Conservation (phyloP, 2,888 invertebrate genomes). For the Prenolepis imparis region DNA sequence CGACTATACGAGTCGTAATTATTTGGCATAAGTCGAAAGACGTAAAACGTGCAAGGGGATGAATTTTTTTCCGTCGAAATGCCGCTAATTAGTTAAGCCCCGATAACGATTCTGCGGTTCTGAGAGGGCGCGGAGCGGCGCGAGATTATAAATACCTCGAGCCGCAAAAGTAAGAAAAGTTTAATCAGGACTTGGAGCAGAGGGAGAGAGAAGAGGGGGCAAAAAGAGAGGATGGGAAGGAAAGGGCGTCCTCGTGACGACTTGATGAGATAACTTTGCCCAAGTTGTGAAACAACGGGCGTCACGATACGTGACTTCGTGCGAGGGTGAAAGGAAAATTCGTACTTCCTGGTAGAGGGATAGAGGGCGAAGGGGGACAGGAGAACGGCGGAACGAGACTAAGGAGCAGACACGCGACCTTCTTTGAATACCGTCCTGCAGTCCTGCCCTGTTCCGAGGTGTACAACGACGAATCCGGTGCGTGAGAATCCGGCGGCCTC, state of each 20-base stretch:
- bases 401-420: conserved; percentile 73
- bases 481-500: conserved; percentile 51
- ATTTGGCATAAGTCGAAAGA: neutral
- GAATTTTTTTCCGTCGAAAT: conserved; percentile 13
- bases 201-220: conserved; percentile 9
- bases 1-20: neutral
- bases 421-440: conserved; percentile 49
- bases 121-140: conserved; percentile 27
- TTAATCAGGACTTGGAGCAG: conserved; percentile 69
- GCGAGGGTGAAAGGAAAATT: conserved; percentile 73
- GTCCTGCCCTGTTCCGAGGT: conserved; percentile 66
- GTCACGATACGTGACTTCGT: conserved; percentile 76
- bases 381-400: conserved; percentile 49
- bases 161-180: conserved; percentile 71
- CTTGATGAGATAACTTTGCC: conserved; percentile 80
- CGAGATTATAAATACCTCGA: conserved; percentile 49
- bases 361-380: neutral
- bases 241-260: conserved; percentile 76
- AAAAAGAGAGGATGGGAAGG: conserved; percentile 18
- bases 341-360: conserved; percentile 48
- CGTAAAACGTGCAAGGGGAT: neutral
- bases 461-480: conserved; percentile 50
- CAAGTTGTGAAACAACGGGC: conserved; percentile 76
- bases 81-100: conserved; percentile 62
- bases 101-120: conserved; percentile 57